Conservation (phyloP, 2,888 invertebrate genomes). For the Epinotia bilunana region DNA sequence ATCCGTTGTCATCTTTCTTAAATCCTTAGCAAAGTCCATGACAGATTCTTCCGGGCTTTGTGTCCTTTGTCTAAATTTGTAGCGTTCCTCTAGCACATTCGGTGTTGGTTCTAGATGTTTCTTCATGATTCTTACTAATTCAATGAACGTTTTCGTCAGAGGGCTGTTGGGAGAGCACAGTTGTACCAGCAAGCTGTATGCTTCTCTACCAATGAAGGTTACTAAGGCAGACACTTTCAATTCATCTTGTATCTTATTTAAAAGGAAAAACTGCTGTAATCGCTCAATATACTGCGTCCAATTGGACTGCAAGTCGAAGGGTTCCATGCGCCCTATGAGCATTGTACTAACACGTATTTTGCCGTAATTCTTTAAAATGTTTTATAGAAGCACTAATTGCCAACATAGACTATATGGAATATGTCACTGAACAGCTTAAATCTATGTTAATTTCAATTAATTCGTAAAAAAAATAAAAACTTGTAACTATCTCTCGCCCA, state of each 20-base stretch:
- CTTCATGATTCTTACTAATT: slow-evolving; percentile 21
- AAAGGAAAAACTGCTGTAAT: slow-evolving; percentile 24
- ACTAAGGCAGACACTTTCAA: slow-evolving; percentile 27
- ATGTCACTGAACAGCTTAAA: background rate
- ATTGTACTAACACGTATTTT: slow-evolving; percentile 10
- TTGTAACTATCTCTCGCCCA: background rate
- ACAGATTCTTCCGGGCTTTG: slow-evolving; percentile 23
- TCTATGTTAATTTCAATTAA: background rate
- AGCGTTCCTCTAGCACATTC: slow-evolving; percentile 4
- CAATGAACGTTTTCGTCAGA: background rate
- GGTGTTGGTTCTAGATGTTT: slow-evolving; percentile 26
- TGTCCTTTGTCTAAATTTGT: slow-evolving; percentile 22
- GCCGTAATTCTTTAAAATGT: background rate
- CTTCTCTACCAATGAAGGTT: slow-evolving; percentile 20
- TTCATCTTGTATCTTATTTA: slow-evolving; percentile 29
- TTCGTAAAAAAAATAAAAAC: background rate
- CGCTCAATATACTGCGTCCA: slow-evolving; percentile 31
- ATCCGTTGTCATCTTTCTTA: slow-evolving; percentile 21
- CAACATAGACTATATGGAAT: background rate
- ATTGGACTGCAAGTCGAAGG: slow-evolving; percentile 18
- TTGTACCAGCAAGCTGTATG: slow-evolving; percentile 22
- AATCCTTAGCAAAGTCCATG: slow-evolving; percentile 28
- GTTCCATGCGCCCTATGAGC: slow-evolving; percentile 30
- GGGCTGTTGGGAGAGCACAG: slow-evolving; percentile 23
- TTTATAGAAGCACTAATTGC: background rate